These are phyloP conservation scores for Cephus cinctus DNA, from an alignment of 1,140 invertebrate genomes.

Conservation along the genomic window DNA sequence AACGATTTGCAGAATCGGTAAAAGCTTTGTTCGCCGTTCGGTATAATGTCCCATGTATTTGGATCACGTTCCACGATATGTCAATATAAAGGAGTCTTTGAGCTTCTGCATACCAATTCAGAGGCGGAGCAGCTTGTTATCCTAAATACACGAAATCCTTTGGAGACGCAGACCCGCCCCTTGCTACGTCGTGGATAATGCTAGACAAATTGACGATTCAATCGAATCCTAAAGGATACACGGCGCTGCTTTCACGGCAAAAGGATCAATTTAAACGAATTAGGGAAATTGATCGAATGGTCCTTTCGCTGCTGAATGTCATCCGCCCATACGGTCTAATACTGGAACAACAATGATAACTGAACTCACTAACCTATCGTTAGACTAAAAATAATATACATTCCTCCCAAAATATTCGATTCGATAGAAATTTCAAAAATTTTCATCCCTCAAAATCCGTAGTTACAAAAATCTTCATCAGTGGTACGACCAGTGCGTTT, in stretches of 20 bases:
- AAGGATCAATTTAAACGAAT: constrained; percentile 35
- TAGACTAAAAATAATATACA: no score
- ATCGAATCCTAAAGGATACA: constrained; percentile 50
- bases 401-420: no score
- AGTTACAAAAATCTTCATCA: no score
- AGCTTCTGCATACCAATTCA: constrained; percentile 53
- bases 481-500: no score
- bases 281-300: constrained; percentile 24
- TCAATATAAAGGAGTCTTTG: constrained; percentile 56
- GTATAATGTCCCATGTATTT: constrained; percentile 58
- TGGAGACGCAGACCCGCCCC: constrained; percentile 41
- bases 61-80: constrained; percentile 58
- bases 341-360: neutral
- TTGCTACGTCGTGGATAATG: constrained; percentile 49
- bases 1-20: no score
- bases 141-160: constrained; percentile 59
- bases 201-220: constrained; percentile 57
- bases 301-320: neutral
- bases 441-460: no score
- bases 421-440: no score
- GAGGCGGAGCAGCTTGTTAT: constrained; percentile 54
- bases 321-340: neutral
- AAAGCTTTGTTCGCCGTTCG: constrained; percentile 47
- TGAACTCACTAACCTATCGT: no score
- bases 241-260: constrained; percentile 17